Evolutionary conservation across 1,140 invertebrate genomes (phyloP), one percentile per base, ranked within the genome.

Genomic region (Ctenoplectra terminalis): DNA sequence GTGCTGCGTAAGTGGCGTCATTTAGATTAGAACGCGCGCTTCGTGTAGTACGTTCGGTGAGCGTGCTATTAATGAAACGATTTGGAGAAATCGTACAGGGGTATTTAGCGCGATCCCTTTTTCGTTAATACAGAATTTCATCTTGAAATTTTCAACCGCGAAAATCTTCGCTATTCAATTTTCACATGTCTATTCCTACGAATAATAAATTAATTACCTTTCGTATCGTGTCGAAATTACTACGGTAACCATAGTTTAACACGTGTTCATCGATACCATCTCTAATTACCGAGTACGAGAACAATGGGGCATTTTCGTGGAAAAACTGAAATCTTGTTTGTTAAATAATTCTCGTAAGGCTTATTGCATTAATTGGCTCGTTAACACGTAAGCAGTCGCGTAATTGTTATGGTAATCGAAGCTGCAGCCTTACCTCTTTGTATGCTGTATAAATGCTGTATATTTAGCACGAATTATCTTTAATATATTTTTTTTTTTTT

Each of bases 21-120:
- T 56, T 87, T 81, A 75, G 71, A 81, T 81, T 75, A 75, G 61
- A 67, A 67, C 7, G n/a, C 29, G 52, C 15, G 78, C 29, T 46
- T 56, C 43, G 17, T 37, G 34, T 17, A 37, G 29, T 40, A 66
- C n/a, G 43, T 74, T 75, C 50, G 48, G 8, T 43, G 40, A 81
- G 58, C 70, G 26, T 63, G 29, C 34, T 31, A 61, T 71, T 79
- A 29, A n/a, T 66, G n/a, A 26, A 34, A 56, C 29, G 40, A 74
- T 69, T 43, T 9, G 40, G n/a, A 17, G 34, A 43, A 52, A 66
- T 52, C n/a, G 11, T 60, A 6, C 46, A 0, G 2, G 29, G 1
- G n/a, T 26, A 56, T 40, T 48, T 37, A 37, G 15, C 4, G 0
- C 9, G 20, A 34, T 34, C 20, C 15, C 13, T 4, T 34, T 8